Conservation (phyloP, 2,113 vertebrate species). For the Callipepla californica region DNA sequence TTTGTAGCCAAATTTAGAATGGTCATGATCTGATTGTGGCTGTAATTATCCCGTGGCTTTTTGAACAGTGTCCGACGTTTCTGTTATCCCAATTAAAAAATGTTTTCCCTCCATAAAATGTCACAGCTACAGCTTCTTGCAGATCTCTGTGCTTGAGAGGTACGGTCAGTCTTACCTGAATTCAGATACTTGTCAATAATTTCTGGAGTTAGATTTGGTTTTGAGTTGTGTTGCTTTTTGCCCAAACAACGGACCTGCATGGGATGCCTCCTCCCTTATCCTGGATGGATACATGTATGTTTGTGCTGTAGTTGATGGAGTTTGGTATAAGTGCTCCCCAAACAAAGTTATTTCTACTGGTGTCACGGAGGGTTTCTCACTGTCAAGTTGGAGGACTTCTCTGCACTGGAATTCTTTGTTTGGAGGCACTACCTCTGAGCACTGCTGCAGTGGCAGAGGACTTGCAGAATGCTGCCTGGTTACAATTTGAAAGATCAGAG, state of each 20-base stretch:
- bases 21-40: not conserved
- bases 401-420: not conserved
- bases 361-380: not conserved
- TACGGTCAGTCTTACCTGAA: not conserved
- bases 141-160: not conserved
- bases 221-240: not conserved
- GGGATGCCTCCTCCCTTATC: not conserved
- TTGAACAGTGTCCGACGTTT: not conserved
- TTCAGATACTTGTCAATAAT: not conserved
- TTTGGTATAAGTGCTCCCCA: accelerated
- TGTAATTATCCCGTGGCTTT: slow-evolving; percentile 24
- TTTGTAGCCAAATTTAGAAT: slow-evolving; percentile 5
- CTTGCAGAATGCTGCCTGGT: not conserved
- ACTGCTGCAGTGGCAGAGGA: not conserved
- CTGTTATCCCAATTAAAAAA: not conserved
- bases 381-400: not conserved
- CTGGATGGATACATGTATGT: not conserved
- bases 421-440: not conserved
- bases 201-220: not conserved
- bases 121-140: not conserved
- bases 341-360: not conserved
- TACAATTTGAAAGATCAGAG: not conserved
- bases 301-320: not conserved
- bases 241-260: not conserved
- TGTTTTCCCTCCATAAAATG: not conserved